Percentiles rank a stretch among this genome's conserved stretches.
Evolutionary conservation across 37 sponge, comb jelly and placozoan species (phyloP).

Genomic region (Agelas oroides): DNA sequence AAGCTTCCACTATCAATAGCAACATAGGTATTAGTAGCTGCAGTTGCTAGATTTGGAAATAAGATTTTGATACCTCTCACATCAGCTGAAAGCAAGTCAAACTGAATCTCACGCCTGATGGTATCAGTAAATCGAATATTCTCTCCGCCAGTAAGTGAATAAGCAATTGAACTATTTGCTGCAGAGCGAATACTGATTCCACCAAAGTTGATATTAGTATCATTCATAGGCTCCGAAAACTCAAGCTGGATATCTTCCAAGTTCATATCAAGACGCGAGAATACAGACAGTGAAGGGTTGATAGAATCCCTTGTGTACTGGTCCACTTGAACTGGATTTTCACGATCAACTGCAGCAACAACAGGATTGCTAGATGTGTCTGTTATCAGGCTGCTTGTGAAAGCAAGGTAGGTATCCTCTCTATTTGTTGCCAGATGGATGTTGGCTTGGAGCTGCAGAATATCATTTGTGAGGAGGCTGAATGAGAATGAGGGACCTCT

Average conservation of each 20-base stretch:
- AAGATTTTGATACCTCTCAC: conserved; percentile 74
- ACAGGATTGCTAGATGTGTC: conserved; percentile 68
- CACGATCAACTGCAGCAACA: conserved; percentile 29
- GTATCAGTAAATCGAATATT: conserved; percentile 32
- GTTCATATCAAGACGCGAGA: conserved; percentile 79
- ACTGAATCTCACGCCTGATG: conserved; percentile 52
- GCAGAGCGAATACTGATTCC: conserved; percentile 65
- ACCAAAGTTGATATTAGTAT: conserved; percentile 67
- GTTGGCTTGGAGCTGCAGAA: conserved; percentile 64
- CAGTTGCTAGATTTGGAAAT: conserved; percentile 64
- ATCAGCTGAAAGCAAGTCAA: conserved; percentile 78
- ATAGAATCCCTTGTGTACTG: conserved; percentile 73
- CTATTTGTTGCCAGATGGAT: conserved; percentile 68
- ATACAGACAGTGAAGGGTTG: conserved; percentile 55
- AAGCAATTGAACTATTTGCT: conserved; percentile 24
- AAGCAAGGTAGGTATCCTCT: conserved; percentile 66
- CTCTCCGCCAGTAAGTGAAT: conserved; percentile 66
- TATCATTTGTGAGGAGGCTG: conserved; percentile 44
- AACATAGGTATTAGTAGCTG: conserved; percentile 49
- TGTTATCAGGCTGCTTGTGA: conserved; percentile 46
- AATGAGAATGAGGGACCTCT: conserved; percentile 48
- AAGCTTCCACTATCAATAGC: conserved; percentile 47
- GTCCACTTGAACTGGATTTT: conserved; percentile 33
- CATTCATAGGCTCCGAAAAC: conserved; percentile 87
- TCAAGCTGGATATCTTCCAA: conserved; percentile 52